phyloP scores from a whole-genome alignment of 1,140 invertebrate genomes.

The Rhynchophorus ferrugineus region DNA sequence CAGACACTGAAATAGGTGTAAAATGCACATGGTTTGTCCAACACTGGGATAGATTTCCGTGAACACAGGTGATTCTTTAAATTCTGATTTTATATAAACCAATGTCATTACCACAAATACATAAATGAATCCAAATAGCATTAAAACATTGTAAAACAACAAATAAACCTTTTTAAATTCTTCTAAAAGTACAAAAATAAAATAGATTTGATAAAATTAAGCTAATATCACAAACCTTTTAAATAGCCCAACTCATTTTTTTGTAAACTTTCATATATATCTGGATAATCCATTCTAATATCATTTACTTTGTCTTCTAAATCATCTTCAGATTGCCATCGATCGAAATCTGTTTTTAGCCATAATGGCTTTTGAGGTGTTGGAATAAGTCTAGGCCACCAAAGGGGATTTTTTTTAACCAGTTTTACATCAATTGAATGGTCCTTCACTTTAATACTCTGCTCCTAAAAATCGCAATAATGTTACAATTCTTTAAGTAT shows the following conservation, averaged over 20 bases:
- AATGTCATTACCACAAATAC: slow-evolving; percentile 66
- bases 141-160: slow-evolving; percentile 83
- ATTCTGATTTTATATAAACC: slow-evolving; percentile 61
- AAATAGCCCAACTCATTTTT: slow-evolving; percentile 74
- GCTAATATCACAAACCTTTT: slow-evolving; percentile 50
- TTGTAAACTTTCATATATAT: slow-evolving; percentile 65
- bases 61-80: slow-evolving; percentile 5
- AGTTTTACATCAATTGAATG: slow-evolving; percentile 70
- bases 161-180: slow-evolving; percentile 79
- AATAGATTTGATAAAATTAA: background rate
- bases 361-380: slow-evolving; percentile 76
- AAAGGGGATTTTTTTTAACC: slow-evolving; percentile 58
- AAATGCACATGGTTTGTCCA: slow-evolving; percentile 71
- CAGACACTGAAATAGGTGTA: slow-evolving; percentile 74
- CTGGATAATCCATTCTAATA: slow-evolving; percentile 66
- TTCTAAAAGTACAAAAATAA: slow-evolving; percentile 48
- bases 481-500: slow-evolving; percentile 7
- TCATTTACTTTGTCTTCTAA: slow-evolving; percentile 58
- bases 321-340: slow-evolving; percentile 67
- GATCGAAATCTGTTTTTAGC: slow-evolving; percentile 88
- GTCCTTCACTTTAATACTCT: slow-evolving; percentile 56
- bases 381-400: slow-evolving; percentile 76
- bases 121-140: slow-evolving; percentile 82
- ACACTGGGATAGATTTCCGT: slow-evolving; percentile 43
- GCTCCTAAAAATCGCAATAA: slow-evolving; percentile 38